These are phyloP conservation scores for Brachyrhaphis roseni DNA, from an alignment of 2,797 vertebrate genomes.

Conservation along the genomic window DNA sequence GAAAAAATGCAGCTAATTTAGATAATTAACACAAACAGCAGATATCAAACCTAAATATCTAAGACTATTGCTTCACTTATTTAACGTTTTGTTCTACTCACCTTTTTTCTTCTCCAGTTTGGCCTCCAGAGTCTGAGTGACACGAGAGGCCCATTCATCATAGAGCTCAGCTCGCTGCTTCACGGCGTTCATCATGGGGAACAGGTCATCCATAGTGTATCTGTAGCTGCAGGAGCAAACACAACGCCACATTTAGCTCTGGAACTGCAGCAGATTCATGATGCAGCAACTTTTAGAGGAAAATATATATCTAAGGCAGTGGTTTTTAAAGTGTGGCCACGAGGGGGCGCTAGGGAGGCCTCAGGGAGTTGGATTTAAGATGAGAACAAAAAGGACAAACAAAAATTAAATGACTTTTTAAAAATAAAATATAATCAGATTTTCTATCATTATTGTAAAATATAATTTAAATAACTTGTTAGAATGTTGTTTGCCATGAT, in stretches of 20 bases:
- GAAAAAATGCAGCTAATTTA: not conserved
- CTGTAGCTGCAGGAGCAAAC: constrained; percentile 82
- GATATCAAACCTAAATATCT: not conserved
- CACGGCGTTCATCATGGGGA: constrained; percentile 91
- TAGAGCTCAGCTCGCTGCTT: constrained; percentile 89
- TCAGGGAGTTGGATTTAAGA: no score
- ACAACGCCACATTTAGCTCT: not conserved
- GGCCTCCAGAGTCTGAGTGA: constrained; percentile 89
- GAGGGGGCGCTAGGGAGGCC: no score
- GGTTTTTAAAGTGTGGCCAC: no score
- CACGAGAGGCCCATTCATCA: constrained; percentile 89
- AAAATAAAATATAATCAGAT: no score
- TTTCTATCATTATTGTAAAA: no score
- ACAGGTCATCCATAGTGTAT: constrained; percentile 92
- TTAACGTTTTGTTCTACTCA: constrained; percentile 44
- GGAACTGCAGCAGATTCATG: not conserved
- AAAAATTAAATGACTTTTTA: no score
- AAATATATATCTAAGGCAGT: not conserved
- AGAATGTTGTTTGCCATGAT: no score
- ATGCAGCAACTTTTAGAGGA: not conserved
- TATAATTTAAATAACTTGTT: no score
- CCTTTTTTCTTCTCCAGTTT: constrained; percentile 92
- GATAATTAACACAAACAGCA: not conserved
- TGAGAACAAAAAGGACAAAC: no score
- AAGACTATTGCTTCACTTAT: not conserved